phyloP scores from a whole-genome alignment of 30 jellyfish, hydroid and myxozoan genomes.

The Morbakka virulenta region DNA sequence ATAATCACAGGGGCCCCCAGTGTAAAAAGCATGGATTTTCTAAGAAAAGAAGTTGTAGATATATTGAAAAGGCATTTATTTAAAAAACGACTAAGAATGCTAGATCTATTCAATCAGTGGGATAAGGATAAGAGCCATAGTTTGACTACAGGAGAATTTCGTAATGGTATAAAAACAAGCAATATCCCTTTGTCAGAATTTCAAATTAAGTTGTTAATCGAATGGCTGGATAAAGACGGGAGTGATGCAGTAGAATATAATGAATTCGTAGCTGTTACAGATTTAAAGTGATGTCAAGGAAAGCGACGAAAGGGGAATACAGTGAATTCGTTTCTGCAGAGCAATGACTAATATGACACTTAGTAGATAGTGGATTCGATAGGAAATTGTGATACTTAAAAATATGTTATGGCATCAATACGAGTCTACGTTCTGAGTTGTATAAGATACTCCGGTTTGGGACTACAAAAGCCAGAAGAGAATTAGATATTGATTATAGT shows the following conservation, averaged over 20 bases:
- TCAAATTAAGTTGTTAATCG: slow-evolving; percentile 57
- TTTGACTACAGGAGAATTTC: slow-evolving; percentile 62
- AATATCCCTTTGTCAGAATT: slow-evolving; percentile 68
- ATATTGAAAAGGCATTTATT: slow-evolving; percentile 49
- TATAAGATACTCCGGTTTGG: too few relatives aligned
- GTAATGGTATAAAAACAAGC: slow-evolving; percentile 59
- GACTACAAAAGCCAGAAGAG: too few relatives aligned
- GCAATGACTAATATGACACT: too few relatives aligned
- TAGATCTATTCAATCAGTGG: slow-evolving; percentile 85
- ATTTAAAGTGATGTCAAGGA: neutral
- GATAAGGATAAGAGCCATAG: slow-evolving; percentile 79
- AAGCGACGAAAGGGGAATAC: too few relatives aligned
- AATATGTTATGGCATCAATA: too few relatives aligned
- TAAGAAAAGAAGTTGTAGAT: slow-evolving; percentile 65
- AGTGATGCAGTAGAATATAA: slow-evolving; percentile 73
- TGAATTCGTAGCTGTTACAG: slow-evolving; percentile 79
- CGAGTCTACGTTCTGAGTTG: too few relatives aligned
- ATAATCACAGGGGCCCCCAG: slow-evolving; percentile 45
- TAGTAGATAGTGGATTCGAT: too few relatives aligned
- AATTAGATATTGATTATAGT: too few relatives aligned
- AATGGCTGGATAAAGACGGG: slow-evolving; percentile 82
- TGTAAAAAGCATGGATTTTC: slow-evolving; percentile 37
- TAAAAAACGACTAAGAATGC: slow-evolving; percentile 78
- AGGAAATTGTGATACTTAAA: too few relatives aligned
- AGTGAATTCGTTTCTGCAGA: too few relatives aligned